These are phyloP conservation scores for Mesocricetus auratus DNA, from an alignment of 2,113 vertebrate species.

Conservation along the genomic window DNA sequence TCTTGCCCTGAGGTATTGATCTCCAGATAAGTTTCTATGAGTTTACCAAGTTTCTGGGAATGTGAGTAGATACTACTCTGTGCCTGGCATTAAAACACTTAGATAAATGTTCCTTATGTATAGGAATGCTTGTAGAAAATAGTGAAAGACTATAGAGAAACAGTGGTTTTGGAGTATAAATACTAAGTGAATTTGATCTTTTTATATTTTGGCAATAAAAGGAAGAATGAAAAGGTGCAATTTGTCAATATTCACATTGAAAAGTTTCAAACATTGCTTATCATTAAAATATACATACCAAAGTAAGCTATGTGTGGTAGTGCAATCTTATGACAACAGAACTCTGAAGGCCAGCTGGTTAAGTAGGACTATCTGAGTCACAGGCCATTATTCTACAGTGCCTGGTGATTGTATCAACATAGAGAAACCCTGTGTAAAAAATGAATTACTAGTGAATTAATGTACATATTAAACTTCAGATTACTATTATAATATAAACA, in stretches of 20 bases:
- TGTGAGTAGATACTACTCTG: fast-evolving
- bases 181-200: not conserved
- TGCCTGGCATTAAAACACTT: not conserved
- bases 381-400: not conserved
- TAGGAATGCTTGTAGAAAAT: not conserved
- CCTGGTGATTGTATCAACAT: not conserved
- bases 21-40: not conserved
- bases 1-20: not conserved
- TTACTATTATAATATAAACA: not conserved
- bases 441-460: not conserved
- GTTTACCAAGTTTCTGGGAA: not conserved
- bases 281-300: not conserved
- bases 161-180: not conserved
- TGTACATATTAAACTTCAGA: not conserved
- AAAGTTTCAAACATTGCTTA: not conserved
- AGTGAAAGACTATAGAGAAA: not conserved
- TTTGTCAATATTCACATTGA: not conserved
- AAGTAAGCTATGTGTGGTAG: too few relatives aligned
- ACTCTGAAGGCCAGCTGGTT: not conserved
- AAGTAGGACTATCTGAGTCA: not conserved
- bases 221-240: not conserved
- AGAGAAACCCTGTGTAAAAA: not conserved
- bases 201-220: not conserved
- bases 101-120: not conserved
- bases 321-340: not conserved